phyloP scores from a whole-genome alignment of 2,113 vertebrate genomes.

The Neolamprologus hecqui region DNA sequence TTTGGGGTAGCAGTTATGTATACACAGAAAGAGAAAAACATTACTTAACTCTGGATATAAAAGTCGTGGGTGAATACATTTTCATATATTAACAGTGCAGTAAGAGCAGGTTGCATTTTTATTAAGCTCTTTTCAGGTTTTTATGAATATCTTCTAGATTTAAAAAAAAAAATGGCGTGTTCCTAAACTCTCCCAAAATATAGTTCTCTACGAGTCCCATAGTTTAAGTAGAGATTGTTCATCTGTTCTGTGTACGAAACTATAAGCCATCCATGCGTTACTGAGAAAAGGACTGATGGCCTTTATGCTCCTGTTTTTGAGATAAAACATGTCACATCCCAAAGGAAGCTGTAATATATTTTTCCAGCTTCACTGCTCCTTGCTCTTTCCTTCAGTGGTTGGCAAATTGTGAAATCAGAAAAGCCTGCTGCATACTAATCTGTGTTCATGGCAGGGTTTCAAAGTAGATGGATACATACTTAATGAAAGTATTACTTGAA shows the following conservation, averaged over 20 bases:
- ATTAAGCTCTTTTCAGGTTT: neutral
- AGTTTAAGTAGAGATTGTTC: neutral
- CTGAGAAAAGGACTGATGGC: neutral
- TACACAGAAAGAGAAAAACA: neutral
- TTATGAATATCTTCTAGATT: neutral
- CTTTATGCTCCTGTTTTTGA: neutral
- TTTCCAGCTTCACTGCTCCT: neutral
- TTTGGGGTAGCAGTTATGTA: neutral
- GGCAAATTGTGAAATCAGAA: neutral
- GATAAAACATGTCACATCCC: neutral
- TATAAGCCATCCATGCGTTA: neutral
- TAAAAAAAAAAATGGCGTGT: neutral
- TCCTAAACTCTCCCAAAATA: neutral
- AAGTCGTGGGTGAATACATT: neutral
- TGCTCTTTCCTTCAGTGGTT: neutral
- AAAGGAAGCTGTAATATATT: neutral
- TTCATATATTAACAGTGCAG: neutral
- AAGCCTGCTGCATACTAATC: neutral
- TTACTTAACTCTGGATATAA: neutral
- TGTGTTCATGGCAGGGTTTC: neutral
- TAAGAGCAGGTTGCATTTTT: neutral
- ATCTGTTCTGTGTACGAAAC: neutral
- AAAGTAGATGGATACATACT: neutral
- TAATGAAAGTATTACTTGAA: neutral
- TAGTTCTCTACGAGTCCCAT: neutral